phyloP scores from a whole-genome alignment of 2,888 invertebrate species.

The Colletes collaris region DNA sequence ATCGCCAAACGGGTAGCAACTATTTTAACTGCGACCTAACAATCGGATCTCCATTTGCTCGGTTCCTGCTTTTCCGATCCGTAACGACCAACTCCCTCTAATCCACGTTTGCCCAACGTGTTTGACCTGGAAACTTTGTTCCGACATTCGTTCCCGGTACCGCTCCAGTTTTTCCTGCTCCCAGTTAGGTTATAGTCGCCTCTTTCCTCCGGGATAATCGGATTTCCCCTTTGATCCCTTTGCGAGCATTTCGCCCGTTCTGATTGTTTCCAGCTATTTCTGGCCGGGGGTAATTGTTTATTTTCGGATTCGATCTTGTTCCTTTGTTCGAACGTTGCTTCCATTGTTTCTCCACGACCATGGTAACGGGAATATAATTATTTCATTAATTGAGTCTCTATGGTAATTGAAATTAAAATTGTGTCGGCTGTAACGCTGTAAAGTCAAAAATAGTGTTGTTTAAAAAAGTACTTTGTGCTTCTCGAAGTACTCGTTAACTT shows the following conservation, averaged over 20 bases:
- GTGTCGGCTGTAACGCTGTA: too few relatives aligned
- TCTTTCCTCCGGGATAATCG: slow-evolving; percentile 28
- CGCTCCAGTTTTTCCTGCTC: slow-evolving; percentile 30
- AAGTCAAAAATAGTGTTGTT: too few relatives aligned
- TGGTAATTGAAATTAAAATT: too few relatives aligned
- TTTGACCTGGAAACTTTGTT: slow-evolving; percentile 51
- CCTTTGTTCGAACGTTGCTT: not conserved
- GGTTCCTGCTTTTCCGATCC: slow-evolving; percentile 19
- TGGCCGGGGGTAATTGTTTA: slow-evolving; percentile 30
- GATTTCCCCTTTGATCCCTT: slow-evolving; percentile 44
- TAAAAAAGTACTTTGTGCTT: too few relatives aligned
- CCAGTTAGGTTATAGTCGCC: not conserved
- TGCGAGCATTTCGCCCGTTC: slow-evolving; percentile 7
- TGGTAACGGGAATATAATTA: too few relatives aligned
- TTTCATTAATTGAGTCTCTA: too few relatives aligned
- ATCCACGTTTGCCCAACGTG: slow-evolving; percentile 44
- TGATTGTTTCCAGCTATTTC: slow-evolving; percentile 30
- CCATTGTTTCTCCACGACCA: too few relatives aligned
- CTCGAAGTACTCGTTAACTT: too few relatives aligned
- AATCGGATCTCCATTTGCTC: slow-evolving; percentile 47
- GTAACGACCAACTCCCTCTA: slow-evolving; percentile 40
- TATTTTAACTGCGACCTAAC: slow-evolving; percentile 45
- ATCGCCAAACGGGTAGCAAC: slow-evolving; percentile 13
- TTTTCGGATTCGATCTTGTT: not conserved
- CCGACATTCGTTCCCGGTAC: slow-evolving; percentile 24